Conservation (phyloP, 2,113 vertebrate genomes). For the Xiphophorus hellerii region DNA sequence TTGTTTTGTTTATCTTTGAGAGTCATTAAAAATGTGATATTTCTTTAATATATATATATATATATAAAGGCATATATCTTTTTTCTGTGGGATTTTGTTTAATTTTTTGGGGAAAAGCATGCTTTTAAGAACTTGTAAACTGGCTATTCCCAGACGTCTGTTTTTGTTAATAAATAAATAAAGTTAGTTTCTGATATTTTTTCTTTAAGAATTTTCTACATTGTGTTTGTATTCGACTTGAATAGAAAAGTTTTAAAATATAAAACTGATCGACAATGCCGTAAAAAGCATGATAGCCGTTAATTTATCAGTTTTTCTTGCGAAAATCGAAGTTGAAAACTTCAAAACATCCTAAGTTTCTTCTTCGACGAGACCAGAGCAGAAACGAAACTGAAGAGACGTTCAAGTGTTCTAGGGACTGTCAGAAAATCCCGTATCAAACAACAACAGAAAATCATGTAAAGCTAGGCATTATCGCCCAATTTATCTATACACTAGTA, state of each 20-base stretch:
- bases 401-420: background rate
- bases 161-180: background rate
- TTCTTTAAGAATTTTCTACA: too few relatives aligned
- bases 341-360: slow-evolving; percentile 48
- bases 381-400: slow-evolving; percentile 51
- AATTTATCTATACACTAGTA: accelerated
- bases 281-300: background rate
- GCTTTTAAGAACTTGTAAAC: background rate
- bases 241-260: background rate
- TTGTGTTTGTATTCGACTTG: too few relatives aligned
- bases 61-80: too few relatives aligned
- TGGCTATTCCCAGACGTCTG: background rate
- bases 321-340: background rate
- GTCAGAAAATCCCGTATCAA: accelerated
- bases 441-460: background rate
- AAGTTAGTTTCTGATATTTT: too few relatives aligned
- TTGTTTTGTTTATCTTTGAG: background rate
- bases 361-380: accelerated
- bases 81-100: too few relatives aligned
- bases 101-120: background rate
- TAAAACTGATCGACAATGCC: background rate
- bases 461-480: accelerated
- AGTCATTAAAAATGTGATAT: too few relatives aligned
- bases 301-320: background rate
- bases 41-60: too few relatives aligned